A percentile compares a stretch with the other conserved stretches of the same genome.
phyloP scores from a whole-genome alignment of 1,140 invertebrate species.

The Lordiphosa mommai region DNA sequence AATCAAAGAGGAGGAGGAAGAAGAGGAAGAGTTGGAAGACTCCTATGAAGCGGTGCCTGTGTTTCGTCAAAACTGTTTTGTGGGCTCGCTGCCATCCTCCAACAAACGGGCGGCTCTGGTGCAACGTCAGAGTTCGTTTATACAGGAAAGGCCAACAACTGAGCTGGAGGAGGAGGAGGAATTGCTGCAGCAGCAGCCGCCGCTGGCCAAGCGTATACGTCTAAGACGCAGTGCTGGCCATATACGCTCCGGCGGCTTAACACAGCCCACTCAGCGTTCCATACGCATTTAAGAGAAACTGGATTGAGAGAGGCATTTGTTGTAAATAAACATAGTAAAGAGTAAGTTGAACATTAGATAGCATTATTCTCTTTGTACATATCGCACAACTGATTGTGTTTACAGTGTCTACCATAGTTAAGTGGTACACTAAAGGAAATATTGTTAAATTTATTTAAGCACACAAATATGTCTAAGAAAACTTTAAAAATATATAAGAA shows the following conservation, averaged over 20 bases:
- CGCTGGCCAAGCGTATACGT: slow-evolving; percentile 35
- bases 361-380: too few relatives aligned
- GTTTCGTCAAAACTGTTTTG: slow-evolving; percentile 65
- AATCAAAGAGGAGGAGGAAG: background rate
- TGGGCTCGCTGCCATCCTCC: slow-evolving; percentile 43
- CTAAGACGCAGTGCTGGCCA: slow-evolving; percentile 11
- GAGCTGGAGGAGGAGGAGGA: background rate
- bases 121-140: slow-evolving; percentile 35
- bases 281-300: slow-evolving; percentile 39
- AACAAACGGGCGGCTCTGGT: slow-evolving; percentile 3
- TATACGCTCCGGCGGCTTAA: background rate
- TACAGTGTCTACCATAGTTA: too few relatives aligned
- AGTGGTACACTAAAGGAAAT: too few relatives aligned
- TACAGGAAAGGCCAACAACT: slow-evolving; percentile 6
- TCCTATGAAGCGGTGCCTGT: slow-evolving; percentile 54
- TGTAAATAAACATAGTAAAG: too few relatives aligned
- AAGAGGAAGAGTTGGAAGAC: background rate
- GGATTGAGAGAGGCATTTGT: too few relatives aligned
- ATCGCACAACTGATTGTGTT: too few relatives aligned
- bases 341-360: too few relatives aligned
- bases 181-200: background rate
- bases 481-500: too few relatives aligned
- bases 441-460: too few relatives aligned
- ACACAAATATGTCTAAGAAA: too few relatives aligned
- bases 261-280: slow-evolving; percentile 16